Conservation (phyloP, 2,797 vertebrate species). For the Miichthys miiuy region DNA sequence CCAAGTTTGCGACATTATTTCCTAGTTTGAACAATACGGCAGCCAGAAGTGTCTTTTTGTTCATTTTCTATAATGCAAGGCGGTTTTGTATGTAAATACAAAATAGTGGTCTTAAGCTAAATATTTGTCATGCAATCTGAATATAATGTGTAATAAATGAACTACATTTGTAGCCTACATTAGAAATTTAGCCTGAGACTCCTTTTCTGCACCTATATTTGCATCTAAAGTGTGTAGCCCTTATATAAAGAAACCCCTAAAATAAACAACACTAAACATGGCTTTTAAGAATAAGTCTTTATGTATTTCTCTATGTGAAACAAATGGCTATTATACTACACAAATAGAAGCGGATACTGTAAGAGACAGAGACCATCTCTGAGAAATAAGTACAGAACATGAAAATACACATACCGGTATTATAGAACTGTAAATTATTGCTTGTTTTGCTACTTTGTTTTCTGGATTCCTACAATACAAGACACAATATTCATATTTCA, state of each 20-base stretch:
- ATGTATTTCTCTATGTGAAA: constrained; percentile 87
- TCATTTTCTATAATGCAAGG: neutral
- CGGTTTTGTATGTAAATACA: too few species aligned
- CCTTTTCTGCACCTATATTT: neutral
- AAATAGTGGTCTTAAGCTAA: too few species aligned
- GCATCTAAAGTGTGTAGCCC: neutral
- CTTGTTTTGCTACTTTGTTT: constrained; percentile 87
- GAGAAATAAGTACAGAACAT: constrained; percentile 84
- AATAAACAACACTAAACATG: constrained; percentile 73
- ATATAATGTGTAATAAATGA: neutral
- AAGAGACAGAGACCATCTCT: constrained; percentile 84
- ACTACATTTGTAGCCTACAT: neutral
- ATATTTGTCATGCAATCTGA: neutral
- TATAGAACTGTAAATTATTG: constrained; percentile 88
- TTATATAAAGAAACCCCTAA: constrained; percentile 22
- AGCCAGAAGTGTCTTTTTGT: neutral
- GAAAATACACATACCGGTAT: constrained; percentile 83
- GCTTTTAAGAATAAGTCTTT: constrained; percentile 86
- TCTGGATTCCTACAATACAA: constrained; percentile 85
- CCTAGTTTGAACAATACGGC: too few species aligned
- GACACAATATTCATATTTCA: constrained; percentile 86
- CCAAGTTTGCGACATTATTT: too few species aligned
- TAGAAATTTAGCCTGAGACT: neutral
- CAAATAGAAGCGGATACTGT: constrained; percentile 85
- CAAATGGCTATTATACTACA: constrained; percentile 87